phyloP scores from a whole-genome alignment of 1,140 invertebrate species.

The Drosophila busckii region DNA sequence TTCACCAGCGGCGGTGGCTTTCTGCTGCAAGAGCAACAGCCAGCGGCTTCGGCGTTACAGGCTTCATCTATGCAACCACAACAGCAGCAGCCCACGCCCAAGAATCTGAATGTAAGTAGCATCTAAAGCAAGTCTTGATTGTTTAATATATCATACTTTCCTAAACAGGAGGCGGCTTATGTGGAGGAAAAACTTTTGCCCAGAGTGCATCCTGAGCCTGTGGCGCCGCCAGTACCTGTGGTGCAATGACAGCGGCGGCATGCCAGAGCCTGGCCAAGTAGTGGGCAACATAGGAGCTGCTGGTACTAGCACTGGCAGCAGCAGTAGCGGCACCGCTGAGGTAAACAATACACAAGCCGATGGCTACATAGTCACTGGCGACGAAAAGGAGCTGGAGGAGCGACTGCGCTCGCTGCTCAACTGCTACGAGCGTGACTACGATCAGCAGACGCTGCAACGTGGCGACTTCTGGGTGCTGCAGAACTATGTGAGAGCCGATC shows the following conservation, averaged over 20 bases:
- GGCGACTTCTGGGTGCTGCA: constrained; percentile 94
- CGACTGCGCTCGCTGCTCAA: constrained; percentile 78
- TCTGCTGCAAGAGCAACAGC: constrained; percentile 64
- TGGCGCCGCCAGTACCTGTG: constrained; percentile 19
- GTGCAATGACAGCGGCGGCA: constrained; percentile 41
- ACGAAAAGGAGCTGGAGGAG: constrained; percentile 74
- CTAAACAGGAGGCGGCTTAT: constrained; percentile 24
- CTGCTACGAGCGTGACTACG: constrained; percentile 84
- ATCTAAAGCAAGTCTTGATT: too few species aligned
- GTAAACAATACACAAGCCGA: constrained; percentile 63
- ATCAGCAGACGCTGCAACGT: constrained; percentile 85
- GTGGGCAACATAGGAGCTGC: constrained; percentile 54
- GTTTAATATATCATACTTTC: neutral
- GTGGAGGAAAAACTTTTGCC: constrained; percentile 38
- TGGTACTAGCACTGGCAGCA: constrained; percentile 7
- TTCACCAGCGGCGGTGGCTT: constrained; percentile 64
- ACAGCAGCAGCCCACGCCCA: constrained; percentile 43
- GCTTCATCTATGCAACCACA: constrained; percentile 33
- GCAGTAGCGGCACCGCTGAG: constrained; percentile 24
- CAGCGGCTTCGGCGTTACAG: constrained; percentile 36
- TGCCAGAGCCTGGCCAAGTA: constrained; percentile 38
- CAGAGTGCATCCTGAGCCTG: constrained; percentile 33
- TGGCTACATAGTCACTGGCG: constrained; percentile 63
- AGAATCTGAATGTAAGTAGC: constrained; percentile 46
- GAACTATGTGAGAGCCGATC: constrained; percentile 87